Percentiles rank a stretch among this genome's conserved stretches.
Conservation (phyloP, 2,797 vertebrate genomes). For the Pteronotus mesoamericanus region DNA sequence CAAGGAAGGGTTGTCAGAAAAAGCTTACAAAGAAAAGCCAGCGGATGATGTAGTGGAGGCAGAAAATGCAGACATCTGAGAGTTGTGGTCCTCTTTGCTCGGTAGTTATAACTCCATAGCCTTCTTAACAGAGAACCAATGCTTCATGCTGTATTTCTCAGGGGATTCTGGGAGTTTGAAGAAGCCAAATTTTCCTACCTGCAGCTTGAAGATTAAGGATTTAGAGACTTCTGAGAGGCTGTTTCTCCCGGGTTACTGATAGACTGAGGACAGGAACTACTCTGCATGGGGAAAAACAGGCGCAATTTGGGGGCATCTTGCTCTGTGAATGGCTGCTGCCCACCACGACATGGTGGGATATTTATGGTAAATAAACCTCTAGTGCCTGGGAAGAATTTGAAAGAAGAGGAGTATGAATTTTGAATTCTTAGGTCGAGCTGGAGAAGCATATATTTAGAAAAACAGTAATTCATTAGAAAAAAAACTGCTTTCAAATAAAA, state of each 20-base stretch:
- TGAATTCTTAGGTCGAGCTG: neutral
- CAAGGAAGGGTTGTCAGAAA: conserved; percentile 24
- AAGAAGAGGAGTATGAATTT: neutral
- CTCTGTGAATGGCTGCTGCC: neutral
- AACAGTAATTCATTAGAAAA: neutral
- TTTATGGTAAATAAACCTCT: neutral
- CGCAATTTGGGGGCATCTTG: neutral
- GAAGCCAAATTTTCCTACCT: conserved; percentile 53
- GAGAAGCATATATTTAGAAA: neutral
- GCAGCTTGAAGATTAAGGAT: conserved; percentile 63
- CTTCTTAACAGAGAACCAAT: conserved; percentile 13
- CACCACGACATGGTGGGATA: neutral
- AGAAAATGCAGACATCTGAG: neutral
- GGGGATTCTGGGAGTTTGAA: conserved; percentile 32
- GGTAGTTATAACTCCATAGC: neutral
- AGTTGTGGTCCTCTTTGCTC: neutral
- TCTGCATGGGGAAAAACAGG: neutral
- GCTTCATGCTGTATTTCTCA: neutral
- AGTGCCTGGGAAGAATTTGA: neutral
- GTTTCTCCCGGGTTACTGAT: neutral
- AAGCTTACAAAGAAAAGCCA: neutral
- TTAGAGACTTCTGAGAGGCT: conserved; percentile 26
- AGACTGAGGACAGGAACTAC: neutral
- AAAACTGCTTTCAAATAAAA: neutral
- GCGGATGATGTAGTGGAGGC: neutral